phyloP scores from a whole-genome alignment of 2,888 invertebrate species.

The Leptopilina drosophilae region DNA sequence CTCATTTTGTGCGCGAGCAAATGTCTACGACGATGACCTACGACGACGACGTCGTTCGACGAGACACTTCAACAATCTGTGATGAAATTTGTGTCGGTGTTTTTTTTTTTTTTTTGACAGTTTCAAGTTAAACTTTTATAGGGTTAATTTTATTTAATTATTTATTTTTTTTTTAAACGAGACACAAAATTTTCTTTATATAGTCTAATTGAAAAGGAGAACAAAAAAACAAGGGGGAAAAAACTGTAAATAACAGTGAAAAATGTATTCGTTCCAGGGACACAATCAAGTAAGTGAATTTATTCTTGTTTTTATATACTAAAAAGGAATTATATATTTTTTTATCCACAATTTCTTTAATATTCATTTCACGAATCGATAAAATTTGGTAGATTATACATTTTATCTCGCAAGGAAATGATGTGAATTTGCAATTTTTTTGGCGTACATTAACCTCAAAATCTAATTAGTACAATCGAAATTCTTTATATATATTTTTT shows the following conservation, averaged over 20 bases:
- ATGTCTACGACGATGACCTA: not conserved
- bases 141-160: not conserved
- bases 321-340: too few species aligned
- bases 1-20: too few species aligned
- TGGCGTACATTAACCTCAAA: too few species aligned
- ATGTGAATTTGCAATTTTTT: too few species aligned
- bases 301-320: not conserved
- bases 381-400: too few species aligned
- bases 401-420: too few species aligned
- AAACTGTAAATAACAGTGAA: not conserved
- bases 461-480: too few species aligned
- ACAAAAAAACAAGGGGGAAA: too few species aligned
- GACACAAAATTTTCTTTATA: not conserved
- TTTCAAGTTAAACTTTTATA: not conserved
- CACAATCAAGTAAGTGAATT: constrained; percentile 43
- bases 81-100: constrained; percentile 22
- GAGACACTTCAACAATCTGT: constrained; percentile 7
- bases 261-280: constrained; percentile 24
- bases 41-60: constrained; percentile 15
- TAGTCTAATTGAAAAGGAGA: too few species aligned
- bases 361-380: too few species aligned
- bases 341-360: too few species aligned
- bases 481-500: too few species aligned
- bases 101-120: constrained; percentile 15
- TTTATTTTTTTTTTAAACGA: not conserved